Evolutionary conservation across 2,888 invertebrate genomes (phyloP), one percentile per base, ranked within the genome.

Genomic region (Mesochorus sp.): DNA sequence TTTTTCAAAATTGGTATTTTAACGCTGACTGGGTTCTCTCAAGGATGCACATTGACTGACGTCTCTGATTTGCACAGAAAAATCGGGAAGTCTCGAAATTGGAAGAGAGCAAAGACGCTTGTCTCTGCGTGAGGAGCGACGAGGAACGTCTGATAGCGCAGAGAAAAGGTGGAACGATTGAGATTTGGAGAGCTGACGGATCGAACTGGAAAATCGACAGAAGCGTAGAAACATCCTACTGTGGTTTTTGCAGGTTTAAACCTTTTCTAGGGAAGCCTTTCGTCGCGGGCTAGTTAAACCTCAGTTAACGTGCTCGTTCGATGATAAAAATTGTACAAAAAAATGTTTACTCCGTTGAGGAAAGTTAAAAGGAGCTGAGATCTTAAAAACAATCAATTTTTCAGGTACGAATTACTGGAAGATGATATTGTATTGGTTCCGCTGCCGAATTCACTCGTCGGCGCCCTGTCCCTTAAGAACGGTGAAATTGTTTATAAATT

Each of bases 81-180:
- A 95, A 95, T 89, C 93, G 96, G 84, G 93, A 95, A 81, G 93
- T 93, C 81, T 92, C 93, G 80, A 94, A 95, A 89, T 93, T 95
- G 84, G 91, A 93, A 86, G 62, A 12, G n/a, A 71, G 51, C 1
- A 92, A 92, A 86, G 93, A 93, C 88, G 93, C 94, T 53, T 94
- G 95, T 82, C 92, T 94, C 85, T 92, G 93, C 79, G 91, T 95
- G 81, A 92, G 93, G 84, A 94, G 94, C 85, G 92, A 92, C 8
- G 84, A 89, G 68, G 92, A 93, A 80, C 92, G 93, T 81, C 92
- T 96, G 80, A 92, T 96, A 82, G 94, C 95, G 5, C 96, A 96
- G 91, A 95, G 95, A 88, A 96, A 96, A 90, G 94, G 93, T 76
- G 96, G 96, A 79, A 91, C 92, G 61, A 92, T 94, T 47, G 95